Evolutionary conservation across 2,888 invertebrate species (phyloP).

Genomic region (Tethea ocularis): DNA sequence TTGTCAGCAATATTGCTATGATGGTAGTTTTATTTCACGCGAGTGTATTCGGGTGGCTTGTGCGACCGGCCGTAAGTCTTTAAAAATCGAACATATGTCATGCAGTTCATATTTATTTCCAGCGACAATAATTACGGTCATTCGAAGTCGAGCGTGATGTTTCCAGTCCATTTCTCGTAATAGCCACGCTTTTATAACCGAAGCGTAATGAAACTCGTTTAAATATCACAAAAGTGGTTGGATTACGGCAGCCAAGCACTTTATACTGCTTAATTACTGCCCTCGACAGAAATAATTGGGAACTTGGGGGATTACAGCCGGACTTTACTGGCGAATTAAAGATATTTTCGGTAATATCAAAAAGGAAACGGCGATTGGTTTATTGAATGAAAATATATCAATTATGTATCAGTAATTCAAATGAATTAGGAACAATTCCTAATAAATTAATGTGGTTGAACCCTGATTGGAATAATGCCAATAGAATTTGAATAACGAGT

Average conservation of each 20-base stretch:
- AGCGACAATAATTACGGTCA: slow-evolving; percentile 71
- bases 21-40: slow-evolving; percentile 2
- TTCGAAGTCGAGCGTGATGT: slow-evolving; percentile 74
- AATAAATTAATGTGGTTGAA: neutral
- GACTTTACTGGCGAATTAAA: slow-evolving; percentile 65
- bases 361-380: slow-evolving; percentile 19
- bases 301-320: slow-evolving; percentile 73
- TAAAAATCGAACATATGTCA: slow-evolving; percentile 45
- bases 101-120: slow-evolving; percentile 54
- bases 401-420: neutral
- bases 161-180: slow-evolving; percentile 80
- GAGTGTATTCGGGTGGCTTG: slow-evolving; percentile 1
- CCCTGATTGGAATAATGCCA: neutral
- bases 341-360: slow-evolving; percentile 41
- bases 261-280: slow-evolving; percentile 80
- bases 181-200: slow-evolving; percentile 77
- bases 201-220: slow-evolving; percentile 81
- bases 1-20: neutral
- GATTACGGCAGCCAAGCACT: slow-evolving; percentile 75
- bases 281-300: slow-evolving; percentile 79
- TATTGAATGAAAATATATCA: slow-evolving; percentile 5
- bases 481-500: neutral
- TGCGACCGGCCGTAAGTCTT: neutral
- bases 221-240: slow-evolving; percentile 81
- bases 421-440: neutral